Evolutionary conservation across 2,113 vertebrate genomes (phyloP), one percentile per base, ranked within the genome.

Genomic region (Odontophorus gujanensis): DNA sequence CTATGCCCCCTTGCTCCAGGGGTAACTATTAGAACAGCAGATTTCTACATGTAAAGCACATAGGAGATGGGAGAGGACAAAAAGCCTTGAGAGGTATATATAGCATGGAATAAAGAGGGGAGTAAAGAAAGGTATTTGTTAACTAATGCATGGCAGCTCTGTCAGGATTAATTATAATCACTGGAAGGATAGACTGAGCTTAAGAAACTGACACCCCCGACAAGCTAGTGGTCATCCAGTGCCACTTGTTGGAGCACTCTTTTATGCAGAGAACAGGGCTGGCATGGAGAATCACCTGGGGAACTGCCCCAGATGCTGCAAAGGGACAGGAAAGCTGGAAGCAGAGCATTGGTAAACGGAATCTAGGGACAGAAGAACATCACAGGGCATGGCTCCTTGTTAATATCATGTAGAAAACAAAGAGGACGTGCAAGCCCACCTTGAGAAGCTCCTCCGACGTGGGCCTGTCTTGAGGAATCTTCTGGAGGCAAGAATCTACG

Each of bases 401-500:
- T 67, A 81, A 53, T 28, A 72, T 1, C 30, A 61, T 0, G 6
- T 19, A 24, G 69, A 59, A 61, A 94, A 58, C 43, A 73, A 47
- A 80, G 72, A 80, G 72, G 30, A 93, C 40, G 87, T 91, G 43
- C 62, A 65, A 97, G 92, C 98, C 95, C 92, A 99, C 99, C 98
- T 99, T 99, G 97, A 99, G 97, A 94, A 99, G 98, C 97, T 99
- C 99, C 97, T 99, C 99, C 93, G 99, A 99, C 97, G 98, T 99
- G 62, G 99, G 99, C 87, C 99, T 98, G 96, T 99, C 99, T 97
- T 99, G 99, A 97, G 99, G 99, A 95, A 99, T 98, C 98, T 99
- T 99, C 98, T 99, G 99, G 96, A 99, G 99, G 96, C 99, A 99
- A 97, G 99, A 99, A 98, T 99, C 99, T 97, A 99, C 99, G 98